phyloP scores from a whole-genome alignment of 2,113 vertebrate genomes.

The Anser brachyrhynchus region DNA sequence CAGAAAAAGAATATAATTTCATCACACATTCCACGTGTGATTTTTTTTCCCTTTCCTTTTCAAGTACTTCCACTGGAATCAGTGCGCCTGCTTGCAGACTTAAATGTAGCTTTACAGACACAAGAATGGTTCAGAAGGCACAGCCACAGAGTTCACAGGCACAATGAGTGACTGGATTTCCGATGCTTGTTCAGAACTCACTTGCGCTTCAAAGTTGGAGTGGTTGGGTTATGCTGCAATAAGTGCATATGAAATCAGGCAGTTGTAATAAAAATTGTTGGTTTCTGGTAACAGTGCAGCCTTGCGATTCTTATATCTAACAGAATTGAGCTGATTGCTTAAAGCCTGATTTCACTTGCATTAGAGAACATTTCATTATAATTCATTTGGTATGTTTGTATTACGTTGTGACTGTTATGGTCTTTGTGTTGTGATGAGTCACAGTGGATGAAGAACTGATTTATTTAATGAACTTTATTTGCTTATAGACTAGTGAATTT shows the following conservation, averaged over 20 bases:
- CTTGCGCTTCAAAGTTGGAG: neutral
- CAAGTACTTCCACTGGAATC: neutral
- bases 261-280: neutral
- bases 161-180: neutral
- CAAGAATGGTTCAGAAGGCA: neutral
- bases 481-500: constrained; percentile 86
- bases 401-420: neutral
- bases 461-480: constrained; percentile 29
- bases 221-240: neutral
- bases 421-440: neutral
- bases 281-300: neutral
- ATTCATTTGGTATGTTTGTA: neutral
- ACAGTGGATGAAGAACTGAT: neutral
- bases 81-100: neutral
- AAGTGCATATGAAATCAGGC: neutral
- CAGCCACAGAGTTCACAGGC: neutral
- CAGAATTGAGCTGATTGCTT: neutral
- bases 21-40: neutral
- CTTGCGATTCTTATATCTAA: neutral
- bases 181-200: neutral
- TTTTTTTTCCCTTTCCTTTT: neutral
- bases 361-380: neutral
- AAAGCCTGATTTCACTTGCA: neutral
- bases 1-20: neutral
- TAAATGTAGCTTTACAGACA: neutral